A percentile compares a stretch with the other conserved stretches of the same genome.
Conservation (phyloP, 2,797 vertebrate genomes). For the Varecia variegata region DNA sequence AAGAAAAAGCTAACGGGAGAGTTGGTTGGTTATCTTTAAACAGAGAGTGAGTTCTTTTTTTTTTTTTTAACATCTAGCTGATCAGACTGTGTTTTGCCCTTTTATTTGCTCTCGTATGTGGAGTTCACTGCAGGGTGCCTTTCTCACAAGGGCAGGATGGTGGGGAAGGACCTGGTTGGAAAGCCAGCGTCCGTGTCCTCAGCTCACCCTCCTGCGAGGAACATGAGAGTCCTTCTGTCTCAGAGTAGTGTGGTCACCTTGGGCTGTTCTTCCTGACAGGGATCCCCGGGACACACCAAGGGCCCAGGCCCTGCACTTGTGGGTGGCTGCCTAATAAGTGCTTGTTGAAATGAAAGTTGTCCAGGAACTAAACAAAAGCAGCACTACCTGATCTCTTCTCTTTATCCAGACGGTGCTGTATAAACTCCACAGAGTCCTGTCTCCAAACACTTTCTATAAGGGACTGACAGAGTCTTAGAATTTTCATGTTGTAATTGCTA, state of each 20-base stretch:
- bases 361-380: conserved; percentile 23
- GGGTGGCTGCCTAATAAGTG: neutral
- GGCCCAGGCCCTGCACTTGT: neutral
- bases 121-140: neutral
- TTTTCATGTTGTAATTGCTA: neutral
- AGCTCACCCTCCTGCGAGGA: conserved; percentile 37
- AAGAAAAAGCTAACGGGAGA: neutral
- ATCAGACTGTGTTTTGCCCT: neutral
- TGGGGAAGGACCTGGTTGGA: neutral
- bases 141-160: neutral
- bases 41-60: neutral
- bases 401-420: neutral
- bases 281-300: neutral
- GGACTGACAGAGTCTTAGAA: neutral
- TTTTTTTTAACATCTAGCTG: neutral
- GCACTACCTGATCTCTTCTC: neutral
- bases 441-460: neutral
- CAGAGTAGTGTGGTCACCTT: neutral
- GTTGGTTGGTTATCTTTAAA: conserved; percentile 17
- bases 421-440: neutral
- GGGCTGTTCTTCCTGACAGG: neutral
- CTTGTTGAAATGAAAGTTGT: neutral
- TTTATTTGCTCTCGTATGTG: neutral
- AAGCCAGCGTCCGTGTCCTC: neutral
- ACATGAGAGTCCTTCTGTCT: neutral